Conservation (phyloP, 1,140 invertebrate species). For the Acyrthosiphon pisum region DNA sequence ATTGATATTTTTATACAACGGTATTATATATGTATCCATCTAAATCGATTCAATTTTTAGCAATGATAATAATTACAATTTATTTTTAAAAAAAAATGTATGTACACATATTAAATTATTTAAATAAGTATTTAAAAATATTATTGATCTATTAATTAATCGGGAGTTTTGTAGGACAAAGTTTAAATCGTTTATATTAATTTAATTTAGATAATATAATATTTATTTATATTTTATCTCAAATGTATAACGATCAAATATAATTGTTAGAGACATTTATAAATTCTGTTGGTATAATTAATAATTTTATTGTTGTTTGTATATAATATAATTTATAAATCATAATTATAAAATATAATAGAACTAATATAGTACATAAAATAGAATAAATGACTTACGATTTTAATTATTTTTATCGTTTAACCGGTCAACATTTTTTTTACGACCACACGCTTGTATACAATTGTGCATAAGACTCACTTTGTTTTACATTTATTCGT, state of each 20-base stretch:
- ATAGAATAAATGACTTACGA: neutral
- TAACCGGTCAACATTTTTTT: neutral
- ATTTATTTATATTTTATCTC: neutral
- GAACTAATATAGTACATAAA: neutral
- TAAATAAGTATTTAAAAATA: neutral
- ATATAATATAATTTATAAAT: neutral
- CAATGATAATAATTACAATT: neutral
- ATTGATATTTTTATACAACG: neutral
- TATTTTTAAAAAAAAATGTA: neutral
- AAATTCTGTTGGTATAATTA: neutral
- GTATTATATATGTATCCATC: neutral
- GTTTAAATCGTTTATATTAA: neutral
- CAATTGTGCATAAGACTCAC: no score
- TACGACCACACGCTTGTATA: neutral
- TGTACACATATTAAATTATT: neutral
- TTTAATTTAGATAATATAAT: neutral
- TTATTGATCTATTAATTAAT: neutral
- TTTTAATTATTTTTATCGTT: neutral
- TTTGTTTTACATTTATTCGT: neutral
- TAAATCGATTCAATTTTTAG: neutral
- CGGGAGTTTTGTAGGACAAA: neutral
- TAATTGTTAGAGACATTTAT: neutral
- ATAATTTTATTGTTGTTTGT: neutral
- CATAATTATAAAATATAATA: neutral
- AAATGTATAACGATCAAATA: neutral